Conservation (phyloP, 2,797 vertebrate genomes). For the Mormyrops boulengeri region DNA sequence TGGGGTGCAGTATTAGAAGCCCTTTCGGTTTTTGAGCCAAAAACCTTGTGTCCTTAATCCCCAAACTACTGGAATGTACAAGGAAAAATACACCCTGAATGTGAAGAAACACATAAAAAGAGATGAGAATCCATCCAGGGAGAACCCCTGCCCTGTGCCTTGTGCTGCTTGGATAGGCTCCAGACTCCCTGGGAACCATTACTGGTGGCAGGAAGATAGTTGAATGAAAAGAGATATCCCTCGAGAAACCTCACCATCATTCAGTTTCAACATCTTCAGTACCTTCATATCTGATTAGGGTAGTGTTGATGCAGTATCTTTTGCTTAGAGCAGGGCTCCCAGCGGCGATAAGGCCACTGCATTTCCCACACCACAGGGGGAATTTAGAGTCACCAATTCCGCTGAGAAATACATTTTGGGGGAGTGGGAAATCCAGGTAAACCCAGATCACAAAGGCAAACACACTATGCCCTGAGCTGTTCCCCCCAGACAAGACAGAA, state of each 20-base stretch:
- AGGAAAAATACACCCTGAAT: background rate
- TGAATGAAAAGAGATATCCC: background rate
- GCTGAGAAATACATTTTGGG: background rate
- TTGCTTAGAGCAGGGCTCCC: too few species aligned
- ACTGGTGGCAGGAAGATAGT: background rate
- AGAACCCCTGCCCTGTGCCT: background rate
- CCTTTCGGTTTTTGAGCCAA: background rate
- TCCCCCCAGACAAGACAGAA: background rate
- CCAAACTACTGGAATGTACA: background rate
- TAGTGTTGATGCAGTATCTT: background rate
- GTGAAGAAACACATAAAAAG: background rate
- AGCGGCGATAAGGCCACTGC: background rate
- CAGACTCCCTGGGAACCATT: background rate
- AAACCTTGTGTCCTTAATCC: background rate
- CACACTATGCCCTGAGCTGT: background rate
- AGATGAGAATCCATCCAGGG: background rate
- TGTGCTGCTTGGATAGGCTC: background rate
- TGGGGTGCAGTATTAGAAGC: background rate
- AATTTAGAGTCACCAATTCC: background rate
- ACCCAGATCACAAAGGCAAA: background rate
- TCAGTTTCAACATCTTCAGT: background rate
- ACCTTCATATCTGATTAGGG: background rate
- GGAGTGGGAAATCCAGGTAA: background rate
- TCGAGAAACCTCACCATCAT: background rate
- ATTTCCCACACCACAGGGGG: background rate